Conservation (phyloP, 2,797 vertebrate genomes). For the Glyptemys insculpta region DNA sequence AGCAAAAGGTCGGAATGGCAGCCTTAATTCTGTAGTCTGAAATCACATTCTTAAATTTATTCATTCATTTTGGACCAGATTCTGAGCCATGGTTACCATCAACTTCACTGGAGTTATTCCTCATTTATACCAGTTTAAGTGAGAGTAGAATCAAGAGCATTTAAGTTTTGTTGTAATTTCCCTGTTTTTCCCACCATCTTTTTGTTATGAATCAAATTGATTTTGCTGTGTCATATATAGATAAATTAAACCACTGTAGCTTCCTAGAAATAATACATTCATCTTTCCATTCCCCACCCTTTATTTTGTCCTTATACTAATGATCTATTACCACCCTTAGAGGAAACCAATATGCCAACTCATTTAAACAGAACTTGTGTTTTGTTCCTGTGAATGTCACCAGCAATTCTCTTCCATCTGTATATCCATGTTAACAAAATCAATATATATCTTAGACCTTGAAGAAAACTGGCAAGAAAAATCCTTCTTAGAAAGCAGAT, state of each 20-base stretch:
- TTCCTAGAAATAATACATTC: background rate
- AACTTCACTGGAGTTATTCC: background rate
- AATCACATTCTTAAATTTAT: background rate
- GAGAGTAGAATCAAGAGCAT: background rate
- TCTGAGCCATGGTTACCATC: background rate
- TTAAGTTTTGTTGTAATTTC: background rate
- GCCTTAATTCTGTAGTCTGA: background rate
- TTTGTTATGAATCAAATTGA: background rate
- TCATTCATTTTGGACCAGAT: background rate
- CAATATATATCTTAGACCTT: background rate
- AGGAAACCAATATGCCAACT: background rate
- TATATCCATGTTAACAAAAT: background rate
- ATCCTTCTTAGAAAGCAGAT: background rate
- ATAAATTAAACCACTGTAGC: background rate
- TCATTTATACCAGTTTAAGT: background rate
- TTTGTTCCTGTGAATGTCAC: background rate
- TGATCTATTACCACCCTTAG: background rate
- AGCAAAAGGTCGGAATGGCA: background rate
- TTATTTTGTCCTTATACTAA: background rate
- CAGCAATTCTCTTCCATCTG: background rate
- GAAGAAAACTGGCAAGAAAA: background rate
- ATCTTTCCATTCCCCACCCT: background rate
- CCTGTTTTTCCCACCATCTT: background rate
- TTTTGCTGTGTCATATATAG: background rate
- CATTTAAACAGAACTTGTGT: slow-evolving; percentile 6